These are phyloP conservation scores for Cryptus viduatorius DNA, from an alignment of 2,888 invertebrate species.

Conservation along the genomic window DNA sequence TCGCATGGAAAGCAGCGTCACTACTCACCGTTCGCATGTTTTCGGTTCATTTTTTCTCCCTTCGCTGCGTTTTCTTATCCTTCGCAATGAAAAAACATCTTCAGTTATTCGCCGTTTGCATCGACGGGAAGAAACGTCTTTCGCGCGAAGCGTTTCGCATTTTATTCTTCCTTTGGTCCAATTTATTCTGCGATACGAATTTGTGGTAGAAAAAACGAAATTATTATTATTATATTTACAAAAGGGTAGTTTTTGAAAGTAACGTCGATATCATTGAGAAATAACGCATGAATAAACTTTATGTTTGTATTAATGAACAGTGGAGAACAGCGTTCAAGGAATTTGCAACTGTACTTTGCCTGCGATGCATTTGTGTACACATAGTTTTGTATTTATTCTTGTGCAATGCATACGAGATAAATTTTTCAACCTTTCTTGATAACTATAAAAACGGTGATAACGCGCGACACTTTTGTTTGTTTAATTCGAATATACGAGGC, in stretches of 20 bases:
- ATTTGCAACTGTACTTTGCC: too few species aligned
- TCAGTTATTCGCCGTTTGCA: background rate
- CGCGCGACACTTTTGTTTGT: background rate
- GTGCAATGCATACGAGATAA: background rate
- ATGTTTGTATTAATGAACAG: too few species aligned
- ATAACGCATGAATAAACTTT: too few species aligned
- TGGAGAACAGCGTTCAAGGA: too few species aligned
- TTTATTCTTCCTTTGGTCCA: background rate
- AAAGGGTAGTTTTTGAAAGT: too few species aligned
- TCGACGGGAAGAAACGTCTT: background rate
- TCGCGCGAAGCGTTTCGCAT: background rate
- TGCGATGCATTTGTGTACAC: background rate
- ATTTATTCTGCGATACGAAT: conserved; percentile 13
- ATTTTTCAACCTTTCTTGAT: background rate
- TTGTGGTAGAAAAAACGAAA: background rate
- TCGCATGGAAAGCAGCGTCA: background rate
- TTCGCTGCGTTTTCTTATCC: conserved; percentile 12
- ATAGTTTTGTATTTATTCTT: too few species aligned
- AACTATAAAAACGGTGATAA: background rate
- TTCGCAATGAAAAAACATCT: conserved; percentile 4
- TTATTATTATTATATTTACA: too few species aligned
- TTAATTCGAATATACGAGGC: too few species aligned
- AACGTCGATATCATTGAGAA: too few species aligned
- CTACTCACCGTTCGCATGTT: conserved; percentile 27
- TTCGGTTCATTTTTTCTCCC: conserved; percentile 8